These are phyloP conservation scores for Saccopteryx bilineata DNA, from an alignment of 2,113 vertebrate genomes.

Conservation along the genomic window DNA sequence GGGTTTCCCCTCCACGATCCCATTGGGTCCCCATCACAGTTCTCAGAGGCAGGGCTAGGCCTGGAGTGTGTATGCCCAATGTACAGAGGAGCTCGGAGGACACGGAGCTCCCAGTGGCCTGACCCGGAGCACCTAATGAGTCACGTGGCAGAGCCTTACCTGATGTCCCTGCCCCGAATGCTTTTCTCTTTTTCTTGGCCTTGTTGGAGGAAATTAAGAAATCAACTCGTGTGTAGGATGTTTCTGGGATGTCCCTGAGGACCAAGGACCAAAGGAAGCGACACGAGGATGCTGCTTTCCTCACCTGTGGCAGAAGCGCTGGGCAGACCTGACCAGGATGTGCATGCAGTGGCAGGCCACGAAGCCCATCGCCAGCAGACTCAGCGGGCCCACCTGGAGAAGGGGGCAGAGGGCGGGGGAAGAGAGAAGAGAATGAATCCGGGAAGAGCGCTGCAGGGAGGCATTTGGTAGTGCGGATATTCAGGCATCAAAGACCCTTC, in stretches of 20 bases:
- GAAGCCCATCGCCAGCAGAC: conserved; percentile 94
- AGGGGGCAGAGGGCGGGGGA: neutral
- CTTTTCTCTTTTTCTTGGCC: neutral
- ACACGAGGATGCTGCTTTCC: neutral
- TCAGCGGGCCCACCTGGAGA: conserved; percentile 94
- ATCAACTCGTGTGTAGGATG: neutral
- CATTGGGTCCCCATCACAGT: neutral
- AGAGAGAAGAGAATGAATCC: conserved; percentile 59
- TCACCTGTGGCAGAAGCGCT: conserved; percentile 95
- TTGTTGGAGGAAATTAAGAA: neutral
- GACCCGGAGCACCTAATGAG: neutral
- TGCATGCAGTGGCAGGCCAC: conserved; percentile 96
- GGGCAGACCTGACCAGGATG: conserved; percentile 94
- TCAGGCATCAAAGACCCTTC: neutral
- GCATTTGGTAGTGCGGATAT: neutral
- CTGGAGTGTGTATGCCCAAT: neutral
- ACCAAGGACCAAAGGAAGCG: neutral
- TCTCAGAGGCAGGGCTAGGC: neutral
- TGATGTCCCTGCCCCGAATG: neutral
- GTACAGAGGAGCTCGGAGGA: neutral
- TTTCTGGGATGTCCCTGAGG: neutral
- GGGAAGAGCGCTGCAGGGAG: neutral
- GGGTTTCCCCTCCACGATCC: neutral
- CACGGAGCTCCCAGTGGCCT: neutral
- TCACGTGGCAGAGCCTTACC: neutral